Evolutionary conservation across 2,113 vertebrate genomes (phyloP).

Genomic region (Chitala chitala): DNA sequence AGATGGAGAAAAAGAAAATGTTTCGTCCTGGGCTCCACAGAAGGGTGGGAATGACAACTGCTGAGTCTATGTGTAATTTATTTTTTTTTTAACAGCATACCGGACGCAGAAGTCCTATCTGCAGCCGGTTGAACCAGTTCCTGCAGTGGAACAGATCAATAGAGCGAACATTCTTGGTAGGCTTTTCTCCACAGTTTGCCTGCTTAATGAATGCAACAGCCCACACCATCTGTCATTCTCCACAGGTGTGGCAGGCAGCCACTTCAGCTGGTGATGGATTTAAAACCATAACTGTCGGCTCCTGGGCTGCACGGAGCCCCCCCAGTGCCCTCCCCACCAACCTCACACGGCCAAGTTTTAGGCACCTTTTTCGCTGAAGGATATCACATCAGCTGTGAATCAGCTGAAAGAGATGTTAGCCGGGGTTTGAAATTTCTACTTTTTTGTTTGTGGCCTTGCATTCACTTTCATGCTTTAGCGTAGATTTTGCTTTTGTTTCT

Average conservation of each 20-base stretch:
- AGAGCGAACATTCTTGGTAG: conserved; percentile 35
- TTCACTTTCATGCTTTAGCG: not conserved
- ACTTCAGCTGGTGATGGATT: conserved; percentile 37
- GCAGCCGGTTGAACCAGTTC: conserved; percentile 35
- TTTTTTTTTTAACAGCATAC: not conserved
- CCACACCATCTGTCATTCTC: conserved; percentile 51
- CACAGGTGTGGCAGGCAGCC: conserved; percentile 33
- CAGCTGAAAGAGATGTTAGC: conserved; percentile 12
- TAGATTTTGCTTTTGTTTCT: not conserved
- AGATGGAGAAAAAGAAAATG: not conserved
- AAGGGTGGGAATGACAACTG: not conserved
- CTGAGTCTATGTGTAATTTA: not conserved
- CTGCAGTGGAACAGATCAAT: conserved; percentile 41
- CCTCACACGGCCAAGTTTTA: not conserved
- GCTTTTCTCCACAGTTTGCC: conserved; percentile 45
- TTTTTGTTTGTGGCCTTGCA: not conserved
- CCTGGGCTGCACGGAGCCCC: conserved; percentile 7
- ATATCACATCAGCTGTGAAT: conserved; percentile 21
- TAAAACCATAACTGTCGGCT: conserved; percentile 41
- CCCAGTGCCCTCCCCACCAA: not conserved
- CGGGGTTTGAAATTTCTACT: not conserved
- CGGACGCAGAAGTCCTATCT: conserved; percentile 28
- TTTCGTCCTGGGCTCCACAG: not conserved
- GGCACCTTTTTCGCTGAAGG: not conserved
- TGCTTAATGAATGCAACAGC: conserved; percentile 51